phyloP scores from a whole-genome alignment of 2,113 vertebrate genomes.

The Megaceryle torquata region DNA sequence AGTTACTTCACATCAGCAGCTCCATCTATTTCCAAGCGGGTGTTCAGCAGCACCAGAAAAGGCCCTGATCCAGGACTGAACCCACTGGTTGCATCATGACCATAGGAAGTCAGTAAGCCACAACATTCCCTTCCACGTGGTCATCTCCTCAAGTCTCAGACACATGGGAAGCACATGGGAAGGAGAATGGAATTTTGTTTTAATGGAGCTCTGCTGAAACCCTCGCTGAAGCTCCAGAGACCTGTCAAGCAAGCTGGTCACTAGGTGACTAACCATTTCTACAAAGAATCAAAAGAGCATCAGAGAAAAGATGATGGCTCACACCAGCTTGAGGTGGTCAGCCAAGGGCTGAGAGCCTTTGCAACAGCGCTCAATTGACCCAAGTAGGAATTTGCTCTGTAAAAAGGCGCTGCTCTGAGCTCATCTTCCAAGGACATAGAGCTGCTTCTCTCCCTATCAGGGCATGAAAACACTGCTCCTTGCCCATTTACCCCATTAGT shows the following conservation, averaged over 20 bases:
- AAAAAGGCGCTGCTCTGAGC: slow-evolving; percentile 28
- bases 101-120: not conserved
- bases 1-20: not conserved
- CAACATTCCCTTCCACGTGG: not conserved
- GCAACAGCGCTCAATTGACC: not conserved
- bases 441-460: not conserved
- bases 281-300: not conserved
- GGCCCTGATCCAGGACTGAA: not conserved
- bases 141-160: not conserved
- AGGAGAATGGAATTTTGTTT: not conserved
- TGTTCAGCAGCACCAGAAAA: not conserved
- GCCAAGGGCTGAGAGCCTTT: not conserved
- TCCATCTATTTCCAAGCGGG: not conserved
- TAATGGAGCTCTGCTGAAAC: not conserved
- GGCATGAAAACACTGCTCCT: not conserved
- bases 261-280: not conserved
- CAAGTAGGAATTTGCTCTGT: not conserved
- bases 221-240: not conserved
- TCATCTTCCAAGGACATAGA: not conserved
- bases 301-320: not conserved
- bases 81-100: not conserved
- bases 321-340: not conserved
- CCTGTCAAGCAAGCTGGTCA: not conserved
- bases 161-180: not conserved
- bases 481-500: not conserved